Percentiles rank a stretch among this genome's conserved stretches.
Conservation (phyloP, 2,113 vertebrate genomes). For the Pagrus major region DNA sequence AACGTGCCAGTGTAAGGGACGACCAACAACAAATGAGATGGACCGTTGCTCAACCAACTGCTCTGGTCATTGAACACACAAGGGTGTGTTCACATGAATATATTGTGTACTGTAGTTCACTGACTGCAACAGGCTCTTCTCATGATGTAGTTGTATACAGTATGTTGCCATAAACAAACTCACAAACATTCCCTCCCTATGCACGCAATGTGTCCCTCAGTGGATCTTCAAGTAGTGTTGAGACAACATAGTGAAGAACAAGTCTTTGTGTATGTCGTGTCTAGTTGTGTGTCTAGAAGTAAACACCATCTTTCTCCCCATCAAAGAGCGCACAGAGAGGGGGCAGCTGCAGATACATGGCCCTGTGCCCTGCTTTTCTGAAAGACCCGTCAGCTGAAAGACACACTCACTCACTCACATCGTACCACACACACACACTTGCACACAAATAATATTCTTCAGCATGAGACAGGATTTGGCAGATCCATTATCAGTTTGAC, state of each 20-base stretch:
- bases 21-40: slow-evolving; percentile 34
- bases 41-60: slow-evolving; percentile 35
- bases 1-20: slow-evolving; percentile 9
- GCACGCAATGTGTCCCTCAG: slow-evolving; percentile 47
- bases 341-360: slow-evolving; percentile 85
- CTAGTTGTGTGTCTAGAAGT: slow-evolving; percentile 48
- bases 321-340: slow-evolving; percentile 82
- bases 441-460: slow-evolving; percentile 21
- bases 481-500: slow-evolving; percentile 19
- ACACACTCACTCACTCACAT: slow-evolving; percentile 42
- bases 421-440: slow-evolving; percentile 29
- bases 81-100: not conserved
- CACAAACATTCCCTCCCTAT: slow-evolving; percentile 23
- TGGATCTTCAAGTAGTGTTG: slow-evolving; percentile 29
- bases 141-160: not conserved
- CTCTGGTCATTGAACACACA: slow-evolving; percentile 12
- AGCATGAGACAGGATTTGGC: slow-evolving; percentile 1
- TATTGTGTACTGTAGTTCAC: not conserved
- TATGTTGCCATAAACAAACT: slow-evolving; percentile 29
- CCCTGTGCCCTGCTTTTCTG: slow-evolving; percentile 72
- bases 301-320: slow-evolving; percentile 67
- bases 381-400: slow-evolving; percentile 80
- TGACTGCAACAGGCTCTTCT: not conserved
- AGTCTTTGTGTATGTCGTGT: slow-evolving; percentile 55
- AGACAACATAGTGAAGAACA: slow-evolving; percentile 59